These are phyloP conservation scores for Eupelmus urozonus DNA, from an alignment of 2,888 invertebrate genomes.

Conservation along the genomic window DNA sequence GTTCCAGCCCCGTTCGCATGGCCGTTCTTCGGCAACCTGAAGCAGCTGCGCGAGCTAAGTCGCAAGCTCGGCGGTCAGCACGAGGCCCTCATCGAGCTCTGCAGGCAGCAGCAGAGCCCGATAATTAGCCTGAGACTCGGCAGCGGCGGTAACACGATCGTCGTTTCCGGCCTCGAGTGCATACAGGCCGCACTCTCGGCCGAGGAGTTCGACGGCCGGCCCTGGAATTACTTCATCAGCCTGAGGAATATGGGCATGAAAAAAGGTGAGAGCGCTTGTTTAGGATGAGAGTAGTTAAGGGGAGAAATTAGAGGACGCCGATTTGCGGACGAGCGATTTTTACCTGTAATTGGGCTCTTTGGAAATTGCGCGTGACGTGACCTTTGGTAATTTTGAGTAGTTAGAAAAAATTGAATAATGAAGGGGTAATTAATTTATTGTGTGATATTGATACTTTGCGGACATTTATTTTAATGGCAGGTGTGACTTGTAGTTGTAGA, in stretches of 20 bases:
- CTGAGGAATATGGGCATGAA: slow-evolving; percentile 82
- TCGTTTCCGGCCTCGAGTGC: slow-evolving; percentile 79
- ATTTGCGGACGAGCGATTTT: no score
- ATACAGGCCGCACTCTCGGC: slow-evolving; percentile 79
- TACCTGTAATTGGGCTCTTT: no score
- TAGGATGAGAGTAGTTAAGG: no score
- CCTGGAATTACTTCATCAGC: slow-evolving; percentile 82
- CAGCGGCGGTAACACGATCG: slow-evolving; percentile 73
- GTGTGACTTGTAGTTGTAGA: no score
- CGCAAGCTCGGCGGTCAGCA: slow-evolving; percentile 68
- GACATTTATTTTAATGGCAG: no score
- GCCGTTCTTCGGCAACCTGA: slow-evolving; percentile 71
- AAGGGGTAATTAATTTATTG: no score
- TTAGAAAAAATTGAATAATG: no score
- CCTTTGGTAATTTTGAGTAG: no score
- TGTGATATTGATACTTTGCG: no score
- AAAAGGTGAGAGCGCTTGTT: no score
- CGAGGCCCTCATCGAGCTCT: slow-evolving; percentile 67
- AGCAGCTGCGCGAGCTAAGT: slow-evolving; percentile 62
- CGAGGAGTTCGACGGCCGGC: slow-evolving; percentile 83
- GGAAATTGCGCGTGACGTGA: no score
- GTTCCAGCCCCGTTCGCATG: slow-evolving; percentile 71
- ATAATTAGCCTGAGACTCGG: slow-evolving; percentile 68
- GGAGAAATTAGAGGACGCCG: no score
- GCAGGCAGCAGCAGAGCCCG: slow-evolving; percentile 66